Evolutionary conservation across 2,888 invertebrate genomes (phyloP).

Genomic region (Serrognathus titanus): DNA sequence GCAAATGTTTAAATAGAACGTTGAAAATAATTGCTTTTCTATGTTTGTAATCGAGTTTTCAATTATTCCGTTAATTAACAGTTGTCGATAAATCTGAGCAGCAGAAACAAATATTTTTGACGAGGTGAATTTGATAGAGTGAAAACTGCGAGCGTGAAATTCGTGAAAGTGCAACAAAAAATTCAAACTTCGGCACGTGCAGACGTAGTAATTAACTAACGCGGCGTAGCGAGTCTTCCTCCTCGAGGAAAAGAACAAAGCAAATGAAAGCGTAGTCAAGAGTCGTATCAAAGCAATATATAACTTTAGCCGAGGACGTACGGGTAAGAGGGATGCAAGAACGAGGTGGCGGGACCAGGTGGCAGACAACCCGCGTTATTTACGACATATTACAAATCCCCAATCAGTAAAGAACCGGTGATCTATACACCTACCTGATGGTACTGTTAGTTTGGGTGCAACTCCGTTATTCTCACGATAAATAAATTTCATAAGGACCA

Average conservation of each 20-base stretch:
- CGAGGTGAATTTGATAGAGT: no score
- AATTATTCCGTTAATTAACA: no score
- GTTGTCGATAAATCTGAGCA: no score
- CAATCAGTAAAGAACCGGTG: constrained; percentile 38
- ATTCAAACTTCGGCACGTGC: constrained; percentile 9
- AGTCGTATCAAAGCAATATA: constrained; percentile 32
- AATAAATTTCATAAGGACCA: no score
- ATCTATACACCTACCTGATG: constrained; percentile 31
- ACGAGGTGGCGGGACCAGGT: constrained; percentile 29
- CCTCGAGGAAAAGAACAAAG: constrained; percentile 23
- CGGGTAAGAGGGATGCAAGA: constrained; percentile 22
- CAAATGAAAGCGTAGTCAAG: constrained; percentile 35
- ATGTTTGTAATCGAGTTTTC: no score
- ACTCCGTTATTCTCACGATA: no score
- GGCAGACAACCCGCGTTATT: constrained; percentile 36
- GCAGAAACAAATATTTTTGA: no score
- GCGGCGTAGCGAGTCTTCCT: constrained; percentile 17
- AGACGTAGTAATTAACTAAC: constrained; percentile 21
- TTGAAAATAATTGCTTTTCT: no score
- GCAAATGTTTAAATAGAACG: no score
- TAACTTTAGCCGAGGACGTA: constrained; percentile 30
- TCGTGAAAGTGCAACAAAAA: neutral
- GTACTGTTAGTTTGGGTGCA: constrained; percentile 16
- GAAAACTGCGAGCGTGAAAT: no score
- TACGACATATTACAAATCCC: constrained; percentile 39